phyloP scores from a whole-genome alignment of 2,797 vertebrate genomes.

The Hyperoplus lanceolatus region DNA sequence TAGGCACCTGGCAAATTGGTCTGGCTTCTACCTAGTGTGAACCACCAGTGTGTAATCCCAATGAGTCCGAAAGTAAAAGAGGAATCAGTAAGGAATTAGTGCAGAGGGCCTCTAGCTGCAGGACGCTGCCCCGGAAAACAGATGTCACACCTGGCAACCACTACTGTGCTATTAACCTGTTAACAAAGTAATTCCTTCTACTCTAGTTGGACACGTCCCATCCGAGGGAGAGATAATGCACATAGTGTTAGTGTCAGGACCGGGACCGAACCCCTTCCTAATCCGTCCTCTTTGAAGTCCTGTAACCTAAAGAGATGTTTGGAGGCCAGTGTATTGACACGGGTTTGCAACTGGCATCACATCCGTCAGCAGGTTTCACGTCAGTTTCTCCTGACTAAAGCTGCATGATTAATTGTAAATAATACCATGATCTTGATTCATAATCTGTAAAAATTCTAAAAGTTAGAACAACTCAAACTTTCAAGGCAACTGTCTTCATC shows the following conservation, averaged over 20 bases:
- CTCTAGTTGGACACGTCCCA: conserved; percentile 49
- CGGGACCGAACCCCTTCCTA: conserved; percentile 32
- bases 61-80: conserved; percentile 12
- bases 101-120: conserved; percentile 21
- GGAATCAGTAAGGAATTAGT: conserved; percentile 39
- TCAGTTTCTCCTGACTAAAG: background rate
- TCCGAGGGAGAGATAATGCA: conserved; percentile 51
- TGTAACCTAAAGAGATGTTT: conserved; percentile 35
- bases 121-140: conserved; percentile 47
- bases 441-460: too few species aligned
- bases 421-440: too few species aligned
- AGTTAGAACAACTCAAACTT: too few species aligned
- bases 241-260: conserved; percentile 43
- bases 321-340: conserved; percentile 15
- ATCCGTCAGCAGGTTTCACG: conserved; percentile 30
- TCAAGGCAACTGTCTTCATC: too few species aligned
- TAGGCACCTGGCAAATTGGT: conserved; percentile 38
- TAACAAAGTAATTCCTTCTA: conserved; percentile 56
- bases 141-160: conserved; percentile 69
- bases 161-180: conserved; percentile 71
- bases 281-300: conserved; percentile 63
- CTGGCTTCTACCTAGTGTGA: conserved; percentile 29
- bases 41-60: conserved; percentile 34
- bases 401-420: too few species aligned
- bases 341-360: background rate